phyloP scores from a whole-genome alignment of 2,888 invertebrate genomes.

The Troglohyphantes excavatus region DNA sequence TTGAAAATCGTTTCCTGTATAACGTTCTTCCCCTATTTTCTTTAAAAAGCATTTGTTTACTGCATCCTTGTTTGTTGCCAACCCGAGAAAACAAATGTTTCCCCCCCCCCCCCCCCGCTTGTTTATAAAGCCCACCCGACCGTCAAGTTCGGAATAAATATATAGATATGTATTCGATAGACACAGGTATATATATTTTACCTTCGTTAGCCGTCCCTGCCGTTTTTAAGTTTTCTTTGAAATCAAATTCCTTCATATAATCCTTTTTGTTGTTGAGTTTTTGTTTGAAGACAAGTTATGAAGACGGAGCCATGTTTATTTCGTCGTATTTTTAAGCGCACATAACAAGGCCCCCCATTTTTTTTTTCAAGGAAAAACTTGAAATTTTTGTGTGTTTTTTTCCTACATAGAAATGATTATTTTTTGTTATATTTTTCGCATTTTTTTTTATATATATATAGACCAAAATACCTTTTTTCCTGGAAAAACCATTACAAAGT shows the following conservation, averaged over 20 bases:
- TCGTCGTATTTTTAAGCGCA: constrained; percentile 63
- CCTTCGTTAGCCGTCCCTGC: constrained; percentile 37
- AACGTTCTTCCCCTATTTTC: background rate
- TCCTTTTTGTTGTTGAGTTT: constrained; percentile 28
- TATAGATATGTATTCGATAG: constrained; percentile 26
- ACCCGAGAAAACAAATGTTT: constrained; percentile 25
- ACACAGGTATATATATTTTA: background rate
- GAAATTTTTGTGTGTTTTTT: background rate
- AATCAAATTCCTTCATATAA: constrained; percentile 49
- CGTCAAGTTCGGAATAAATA: constrained; percentile 15
- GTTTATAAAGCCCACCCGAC: constrained; percentile 3
- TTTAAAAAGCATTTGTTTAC: constrained; percentile 14
- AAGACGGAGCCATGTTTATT: constrained; percentile 34
- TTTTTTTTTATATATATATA: constrained; percentile 31
- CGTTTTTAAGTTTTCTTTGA: constrained; percentile 19
- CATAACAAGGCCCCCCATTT: constrained; percentile 51
- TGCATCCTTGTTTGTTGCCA: background rate
- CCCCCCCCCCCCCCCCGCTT: background rate
- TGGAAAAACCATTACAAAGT: constrained; percentile 54
- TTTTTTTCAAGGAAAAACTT: constrained; percentile 7
- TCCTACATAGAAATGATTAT: constrained; percentile 27
- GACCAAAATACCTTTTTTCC: constrained; percentile 23
- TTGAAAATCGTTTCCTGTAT: too few relatives aligned
- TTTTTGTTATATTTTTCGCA: constrained; percentile 56
- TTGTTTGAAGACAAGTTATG: constrained; percentile 4